Percentiles rank a stretch among this genome's conserved stretches.
Evolutionary conservation across 2,888 invertebrate species (phyloP).

Genomic region (Xylocampa areola): DNA sequence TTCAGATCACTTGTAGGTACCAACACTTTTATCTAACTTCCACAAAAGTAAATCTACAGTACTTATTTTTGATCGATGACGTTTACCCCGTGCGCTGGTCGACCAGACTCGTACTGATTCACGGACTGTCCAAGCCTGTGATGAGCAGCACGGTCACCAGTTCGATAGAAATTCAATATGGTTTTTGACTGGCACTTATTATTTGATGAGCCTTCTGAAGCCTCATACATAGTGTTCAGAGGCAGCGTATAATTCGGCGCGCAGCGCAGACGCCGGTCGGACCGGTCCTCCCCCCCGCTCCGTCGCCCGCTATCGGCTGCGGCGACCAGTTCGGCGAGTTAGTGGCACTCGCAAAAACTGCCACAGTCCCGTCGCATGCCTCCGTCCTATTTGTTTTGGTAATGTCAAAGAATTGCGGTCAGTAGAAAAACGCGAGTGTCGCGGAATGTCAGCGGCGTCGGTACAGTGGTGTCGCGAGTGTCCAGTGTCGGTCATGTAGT

Average conservation of each 20-base stretch:
- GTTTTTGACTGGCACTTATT: too few relatives aligned
- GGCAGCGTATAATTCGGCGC: slow-evolving; percentile 54
- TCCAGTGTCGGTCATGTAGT: slow-evolving; percentile 54
- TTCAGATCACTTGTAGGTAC: too few relatives aligned
- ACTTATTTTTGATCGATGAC: too few relatives aligned
- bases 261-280: slow-evolving; percentile 57
- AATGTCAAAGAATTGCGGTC: slow-evolving; percentile 57
- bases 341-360: slow-evolving; percentile 66
- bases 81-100: too few relatives aligned
- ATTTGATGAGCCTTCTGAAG: slow-evolving; percentile 27
- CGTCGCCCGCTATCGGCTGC: slow-evolving; percentile 19
- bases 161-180: too few relatives aligned
- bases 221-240: background rate
- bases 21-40: too few relatives aligned
- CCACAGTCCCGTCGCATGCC: slow-evolving; percentile 58
- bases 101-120: too few relatives aligned
- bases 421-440: slow-evolving; percentile 50
- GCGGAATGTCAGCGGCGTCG: slow-evolving; percentile 46
- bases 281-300: slow-evolving; percentile 52
- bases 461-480: slow-evolving; percentile 49
- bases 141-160: too few relatives aligned
- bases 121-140: too few relatives aligned
- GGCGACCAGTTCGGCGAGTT: slow-evolving; percentile 55
- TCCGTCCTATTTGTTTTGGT: slow-evolving; percentile 64
- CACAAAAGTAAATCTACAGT: too few relatives aligned